Conservation (phyloP, 92 coral and sea anemone genomes). For the Metridium senile region DNA sequence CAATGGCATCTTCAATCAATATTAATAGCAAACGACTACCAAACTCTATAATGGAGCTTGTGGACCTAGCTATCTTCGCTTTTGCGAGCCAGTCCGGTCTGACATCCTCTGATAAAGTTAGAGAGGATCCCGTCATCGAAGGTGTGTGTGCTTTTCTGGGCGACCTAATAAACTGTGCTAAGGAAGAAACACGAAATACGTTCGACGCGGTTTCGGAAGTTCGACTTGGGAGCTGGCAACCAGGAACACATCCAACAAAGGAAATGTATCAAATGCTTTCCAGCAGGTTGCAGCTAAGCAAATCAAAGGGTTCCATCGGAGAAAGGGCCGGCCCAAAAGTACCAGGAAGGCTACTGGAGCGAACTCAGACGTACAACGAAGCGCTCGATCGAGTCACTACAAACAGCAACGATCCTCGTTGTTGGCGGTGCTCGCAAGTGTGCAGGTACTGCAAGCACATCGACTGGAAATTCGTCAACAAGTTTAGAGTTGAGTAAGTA, state of each 20-base stretch:
- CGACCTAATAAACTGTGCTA: slow-evolving; percentile 11
- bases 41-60: neutral
- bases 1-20: neutral
- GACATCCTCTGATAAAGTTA: slow-evolving; percentile 4
- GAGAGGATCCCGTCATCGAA: slow-evolving; percentile 28
- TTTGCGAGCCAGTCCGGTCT: slow-evolving; percentile 23
- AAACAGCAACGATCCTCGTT: neutral
- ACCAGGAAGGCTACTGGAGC: neutral
- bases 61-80: slow-evolving; percentile 20
- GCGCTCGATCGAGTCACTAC: neutral
- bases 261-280: neutral
- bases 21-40: neutral
- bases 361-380: neutral
- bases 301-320: neutral
- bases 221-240: neutral
- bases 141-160: slow-evolving; percentile 35
- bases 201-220: neutral
- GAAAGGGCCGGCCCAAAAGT: neutral
- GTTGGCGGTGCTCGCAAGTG: neutral
- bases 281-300: neutral
- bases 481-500: slow-evolving; percentile 1
- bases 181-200: slow-evolving; percentile 1
- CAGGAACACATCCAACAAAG: neutral
- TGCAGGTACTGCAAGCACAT: slow-evolving; percentile 4
- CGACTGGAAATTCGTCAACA: neutral